Evolutionary conservation across 2,888 invertebrate species (phyloP), one percentile per base, ranked within the genome.

Genomic region (Mythimna vitellina): DNA sequence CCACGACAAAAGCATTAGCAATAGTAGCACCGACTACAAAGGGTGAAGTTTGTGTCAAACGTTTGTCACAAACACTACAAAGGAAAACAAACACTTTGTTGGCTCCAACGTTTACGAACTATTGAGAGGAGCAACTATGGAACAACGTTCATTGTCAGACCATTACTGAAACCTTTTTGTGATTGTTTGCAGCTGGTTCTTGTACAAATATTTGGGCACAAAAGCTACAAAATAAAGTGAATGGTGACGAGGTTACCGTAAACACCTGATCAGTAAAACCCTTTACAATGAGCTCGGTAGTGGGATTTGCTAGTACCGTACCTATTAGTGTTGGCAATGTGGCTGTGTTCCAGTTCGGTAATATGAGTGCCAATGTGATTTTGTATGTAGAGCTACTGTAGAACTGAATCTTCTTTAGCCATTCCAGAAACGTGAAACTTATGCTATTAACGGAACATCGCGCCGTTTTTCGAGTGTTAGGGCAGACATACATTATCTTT

Each of bases 11-110:
- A n/a, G n/a, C 35, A 54, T 54, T 49, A 38, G 22, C n/a, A 25
- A 32, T 32, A 17, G 35, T 22, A 29, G 20, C 58, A 51, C 22
- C 17, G 22, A n/a, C 22, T 35, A 64, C 64, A 79, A 74, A 78
- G 38, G 38, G 22, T 22, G 7, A 14, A 49, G 53, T 73, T 58
- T 63, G 22, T 1, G 14, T 14, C 51, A 46, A 79, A 73, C 57
- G 62, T 78, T 78, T 49, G 73, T 29, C 38, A 49, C 42, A 62
- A 73, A 20, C 42, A 73, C 35, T 51, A 68, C 42, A 76, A 73
- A 57, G 57, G 57, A 25, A 25, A 57, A 53, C 73, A 77, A 29
- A 60, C 51, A 58, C 6, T 53, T 17, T 60, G 71, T 70, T 78
- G 78, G 78, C 29, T 32, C 12, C 46, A 79, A 60, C 46, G 53